These are phyloP conservation scores for Prosapia bicincta DNA, from an alignment of 2,888 invertebrate genomes.

Conservation along the genomic window DNA sequence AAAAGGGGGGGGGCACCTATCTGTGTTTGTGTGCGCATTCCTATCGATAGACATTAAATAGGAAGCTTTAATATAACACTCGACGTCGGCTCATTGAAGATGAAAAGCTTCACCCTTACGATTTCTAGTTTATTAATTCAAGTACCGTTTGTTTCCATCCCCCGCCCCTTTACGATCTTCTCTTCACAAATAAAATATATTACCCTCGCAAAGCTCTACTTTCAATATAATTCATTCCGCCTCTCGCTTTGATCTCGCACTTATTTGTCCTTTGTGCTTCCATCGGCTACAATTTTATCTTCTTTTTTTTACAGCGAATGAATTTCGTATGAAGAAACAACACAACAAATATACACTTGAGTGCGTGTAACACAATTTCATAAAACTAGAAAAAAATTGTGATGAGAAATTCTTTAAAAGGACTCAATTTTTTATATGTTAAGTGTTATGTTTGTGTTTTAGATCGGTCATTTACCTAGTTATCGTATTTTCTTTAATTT, in stretches of 20 bases:
- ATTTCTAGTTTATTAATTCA: constrained; percentile 11
- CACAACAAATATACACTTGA: neutral
- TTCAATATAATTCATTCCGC: constrained; percentile 1
- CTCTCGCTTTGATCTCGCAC: neutral
- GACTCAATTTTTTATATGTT: no score
- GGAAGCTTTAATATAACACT: neutral
- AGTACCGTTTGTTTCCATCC: constrained; percentile 14
- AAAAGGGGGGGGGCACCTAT: neutral
- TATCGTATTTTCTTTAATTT: no score
- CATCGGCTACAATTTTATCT: neutral
- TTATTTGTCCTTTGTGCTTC: neutral
- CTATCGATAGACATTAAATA: neutral
- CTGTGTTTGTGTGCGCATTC: neutral
- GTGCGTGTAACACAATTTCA: neutral
- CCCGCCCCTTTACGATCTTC: neutral
- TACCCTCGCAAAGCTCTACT: neutral
- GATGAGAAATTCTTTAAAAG: no score
- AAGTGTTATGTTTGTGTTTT: no score
- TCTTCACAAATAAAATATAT: constrained; percentile 6
- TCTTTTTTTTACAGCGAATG: neutral
- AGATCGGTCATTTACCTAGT: no score
- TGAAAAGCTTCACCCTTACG: neutral
- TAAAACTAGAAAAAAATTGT: no score
- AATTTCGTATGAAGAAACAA: neutral
- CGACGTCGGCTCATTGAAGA: neutral